Base-by-base conservation (phyloP, 1,140 invertebrate genomes). In the Teleogryllus occipitalis region DNA sequence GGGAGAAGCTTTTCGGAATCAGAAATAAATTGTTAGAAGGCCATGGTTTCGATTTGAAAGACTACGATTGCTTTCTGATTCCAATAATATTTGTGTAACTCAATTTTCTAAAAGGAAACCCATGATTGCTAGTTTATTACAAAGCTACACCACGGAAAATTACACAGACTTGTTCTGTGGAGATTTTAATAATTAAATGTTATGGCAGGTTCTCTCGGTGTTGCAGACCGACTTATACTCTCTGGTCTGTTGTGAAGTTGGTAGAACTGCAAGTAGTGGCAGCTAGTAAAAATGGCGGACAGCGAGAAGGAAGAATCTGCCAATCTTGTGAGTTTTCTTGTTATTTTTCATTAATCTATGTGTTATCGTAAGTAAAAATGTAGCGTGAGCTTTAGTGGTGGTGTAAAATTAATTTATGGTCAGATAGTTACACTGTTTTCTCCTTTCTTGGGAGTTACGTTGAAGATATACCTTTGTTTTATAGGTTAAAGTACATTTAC, bases 291-390 rank as follows among this genome's bases (percentile, higher is more conserved):
- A 80, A 94, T 94, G 92, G 92, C 93, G 82, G 94, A 95, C 85
- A 91, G 90, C 86, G 94, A 95, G 87, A 94, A 93, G 87, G 93
- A 94, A 88, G 94, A 95, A 87, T 92, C 93, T 81, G 89, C 91
- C 84, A 94, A 95, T 90, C 89, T 95, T 89, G 94, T 95, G 90
- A 90, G 89, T 85, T 86, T 83, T 85, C 83, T 83, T 21, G 48
- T 4, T 75, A 7, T 39, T 39, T 39, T 39, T 39, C 27, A 75
- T 14, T n/a, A 75, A 75, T 75, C 0, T 22, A 4, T 75, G 12
- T 22, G 4, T 10, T 22, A 22, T 6, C 14, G 3, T 72, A n/a
- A 15, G 27, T 75, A 21, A 22, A 22, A 10, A 5, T 22, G 8
- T 72, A 5, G 74, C 7, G 12, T 75, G 4, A 5, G 7, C n/a